Evolutionary conservation across 2,797 vertebrate species (phyloP), one percentile per base, ranked within the genome.

Genomic region (Mormyrops boulengeri): DNA sequence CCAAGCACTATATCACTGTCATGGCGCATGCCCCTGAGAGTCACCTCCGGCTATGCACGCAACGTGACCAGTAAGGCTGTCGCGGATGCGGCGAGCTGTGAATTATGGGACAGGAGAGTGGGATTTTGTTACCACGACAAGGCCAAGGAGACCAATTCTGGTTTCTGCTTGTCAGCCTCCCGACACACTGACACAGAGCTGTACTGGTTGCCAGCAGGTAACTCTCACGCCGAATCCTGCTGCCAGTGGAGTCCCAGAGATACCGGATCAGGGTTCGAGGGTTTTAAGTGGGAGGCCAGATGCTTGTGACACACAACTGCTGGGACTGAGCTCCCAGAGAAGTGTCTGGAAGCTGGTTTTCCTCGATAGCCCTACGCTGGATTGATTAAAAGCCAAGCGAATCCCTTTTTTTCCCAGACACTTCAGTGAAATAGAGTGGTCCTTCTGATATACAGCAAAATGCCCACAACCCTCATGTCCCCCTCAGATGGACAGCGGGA

Each of bases 1-100:
- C 93, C 90, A 94, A 95, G 95, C 96, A 96, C 97, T 97, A 96
- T 96, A 97, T 97, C 96, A 96, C 95, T 97, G 96, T 97, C 97
- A 96, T 93, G 92, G 86, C 93, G 88, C 91, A 94, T 95, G 97
- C 96, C 96, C 96, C 95, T 94, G 94, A 95, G 95, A 96, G 95
- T 95, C 91, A 94, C 95, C 92, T 95, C 93, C 91, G 91, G 94
- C 93, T 92, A 19, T 44, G 73, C 38, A 6, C 6, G 7, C 92
- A 89, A 89, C 90, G 92, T 41, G 26, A 66, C 88, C 19, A 91
- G 92, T 92, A 89, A 93, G 92, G 82, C 92, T 90, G 92, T 93
- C 44, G 87, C 82, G 80, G 88, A 94, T 93, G 93, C 91, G 90
- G 93, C 90, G 94, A 93, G 93, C 92, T 91, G 94, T 96, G 96